phyloP scores from a whole-genome alignment of 2,888 invertebrate species.

The Cerceris ruficornis region DNA sequence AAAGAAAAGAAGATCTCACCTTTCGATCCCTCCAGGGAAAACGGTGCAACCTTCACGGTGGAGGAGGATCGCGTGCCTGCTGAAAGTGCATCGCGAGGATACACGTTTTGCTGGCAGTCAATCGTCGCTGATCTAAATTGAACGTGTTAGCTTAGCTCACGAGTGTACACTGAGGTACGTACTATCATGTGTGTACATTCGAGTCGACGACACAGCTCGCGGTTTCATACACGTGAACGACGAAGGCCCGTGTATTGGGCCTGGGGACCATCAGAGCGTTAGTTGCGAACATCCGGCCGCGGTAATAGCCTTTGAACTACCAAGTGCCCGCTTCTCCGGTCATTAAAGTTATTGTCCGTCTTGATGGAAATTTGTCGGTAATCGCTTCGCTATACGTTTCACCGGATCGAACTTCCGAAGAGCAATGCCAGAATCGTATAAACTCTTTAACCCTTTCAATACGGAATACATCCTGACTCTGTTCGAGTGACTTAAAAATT shows the following conservation, averaged over 20 bases:
- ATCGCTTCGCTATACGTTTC: background rate
- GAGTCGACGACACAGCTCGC: conserved; percentile 13
- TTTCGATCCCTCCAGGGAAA: background rate
- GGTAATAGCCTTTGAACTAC: conserved; percentile 62
- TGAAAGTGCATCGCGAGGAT: conserved; percentile 11
- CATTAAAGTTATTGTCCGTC: conserved; percentile 35
- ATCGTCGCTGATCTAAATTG: conserved; percentile 31
- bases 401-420: background rate
- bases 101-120: conserved; percentile 21
- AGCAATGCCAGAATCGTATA: no score
- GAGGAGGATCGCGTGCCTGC: background rate
- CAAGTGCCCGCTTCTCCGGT: conserved; percentile 43
- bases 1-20: no score
- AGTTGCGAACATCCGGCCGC: conserved; percentile 68
- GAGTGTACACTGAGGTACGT: background rate
- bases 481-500: no score
- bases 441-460: no score
- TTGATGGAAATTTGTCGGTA: conserved; percentile 20
- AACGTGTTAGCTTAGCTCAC: conserved; percentile 13
- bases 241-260: conserved; percentile 23
- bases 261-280: conserved; percentile 56
- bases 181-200: background rate
- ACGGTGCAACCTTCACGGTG: no score
- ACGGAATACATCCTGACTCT: no score
- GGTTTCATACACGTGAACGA: conserved; percentile 14